Base-by-base conservation (phyloP, 2,113 vertebrate species). In the Motacilla alba region DNA sequence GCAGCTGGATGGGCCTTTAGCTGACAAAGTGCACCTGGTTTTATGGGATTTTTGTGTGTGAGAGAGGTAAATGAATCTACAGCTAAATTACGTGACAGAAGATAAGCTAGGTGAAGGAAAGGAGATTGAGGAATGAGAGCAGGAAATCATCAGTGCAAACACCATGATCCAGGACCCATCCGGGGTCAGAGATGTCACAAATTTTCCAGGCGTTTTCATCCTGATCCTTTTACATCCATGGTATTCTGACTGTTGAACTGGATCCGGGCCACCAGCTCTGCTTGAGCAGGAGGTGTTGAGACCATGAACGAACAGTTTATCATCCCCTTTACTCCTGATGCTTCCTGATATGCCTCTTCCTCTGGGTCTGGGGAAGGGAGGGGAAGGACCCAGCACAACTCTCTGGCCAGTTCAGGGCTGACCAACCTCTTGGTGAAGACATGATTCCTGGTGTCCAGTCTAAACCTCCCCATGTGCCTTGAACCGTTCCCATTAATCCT, bases 101-200 rank as follows among this genome's bases (percentile, higher is more conserved):
- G 10, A 35, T 15, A 53, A 23, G 15, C 19, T 11, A 19, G 37
- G 11, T 2, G 19, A 53, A 66, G 20, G 11, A 31, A 35, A 44
- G 31, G 49, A 53, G 22, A 5, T 2, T 59, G 58, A 78, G 39
- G 18, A 75, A 52, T 2, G 1, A 15, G 5, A 56, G 14, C 9
- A 75, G 66, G 18, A 87, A 90, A 28, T 13, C 50, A n/a, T 15
- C 68, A n/a, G 23, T 4, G 35, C 28, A 82, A 79, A n/a, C 10
- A 33, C 1, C 1, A 15, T 8, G 31, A 15, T 18, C 3, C 1
- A 30, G 31, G 8, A 88, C 3, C 2, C 10, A 4, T 15, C 9
- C n/a, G 9, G n/a, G 21, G 14, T 53, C 62, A 59, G 56, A 9
- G 21, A 22, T 3, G 14, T 28, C 30, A 46, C 24, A 72, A 4